Percentiles rank a stretch among this genome's conserved stretches.
Conservation (phyloP, 1,140 invertebrate genomes). For the Ceratina australensis region DNA sequence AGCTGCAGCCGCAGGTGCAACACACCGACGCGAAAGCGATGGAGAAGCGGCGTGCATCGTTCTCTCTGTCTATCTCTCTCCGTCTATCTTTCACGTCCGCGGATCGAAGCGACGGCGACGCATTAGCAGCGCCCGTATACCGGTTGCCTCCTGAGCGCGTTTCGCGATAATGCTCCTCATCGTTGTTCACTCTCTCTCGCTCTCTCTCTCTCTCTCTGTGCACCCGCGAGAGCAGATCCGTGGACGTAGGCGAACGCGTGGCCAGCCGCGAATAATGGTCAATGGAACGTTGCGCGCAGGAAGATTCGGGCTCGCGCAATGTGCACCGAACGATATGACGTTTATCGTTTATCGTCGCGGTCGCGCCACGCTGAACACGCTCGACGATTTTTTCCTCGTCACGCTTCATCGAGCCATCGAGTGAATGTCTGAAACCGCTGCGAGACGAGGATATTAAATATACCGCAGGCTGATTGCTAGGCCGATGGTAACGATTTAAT, state of each 20-base stretch:
- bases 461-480: too few relatives aligned
- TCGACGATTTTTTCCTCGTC: neutral
- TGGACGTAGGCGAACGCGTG: slow-evolving; percentile 4
- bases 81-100: too few relatives aligned
- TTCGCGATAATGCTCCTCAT: slow-evolving; percentile 28
- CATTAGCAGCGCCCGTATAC: slow-evolving; percentile 33
- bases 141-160: slow-evolving; percentile 35
- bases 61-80: slow-evolving; percentile 19
- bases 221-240: neutral
- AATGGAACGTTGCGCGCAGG: slow-evolving; percentile 13
- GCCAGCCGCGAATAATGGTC: slow-evolving; percentile 25
- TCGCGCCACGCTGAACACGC: neutral
- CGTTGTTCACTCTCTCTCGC: neutral
- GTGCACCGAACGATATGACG: slow-evolving; percentile 6
- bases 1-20: slow-evolving; percentile 31
- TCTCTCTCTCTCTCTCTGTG: too few relatives aligned
- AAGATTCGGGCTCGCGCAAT: slow-evolving; percentile 4
- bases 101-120: slow-evolving; percentile 38
- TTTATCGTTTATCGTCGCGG: slow-evolving; percentile 14
- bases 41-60: slow-evolving; percentile 11
- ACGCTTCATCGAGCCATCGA: slow-evolving; percentile 13
- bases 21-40: neutral
- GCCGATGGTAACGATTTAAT: too few relatives aligned
- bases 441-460: too few relatives aligned
- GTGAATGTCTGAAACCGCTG: too few relatives aligned